phyloP scores from a whole-genome alignment of 2,797 vertebrate genomes.

The Steatocranus sp. region DNA sequence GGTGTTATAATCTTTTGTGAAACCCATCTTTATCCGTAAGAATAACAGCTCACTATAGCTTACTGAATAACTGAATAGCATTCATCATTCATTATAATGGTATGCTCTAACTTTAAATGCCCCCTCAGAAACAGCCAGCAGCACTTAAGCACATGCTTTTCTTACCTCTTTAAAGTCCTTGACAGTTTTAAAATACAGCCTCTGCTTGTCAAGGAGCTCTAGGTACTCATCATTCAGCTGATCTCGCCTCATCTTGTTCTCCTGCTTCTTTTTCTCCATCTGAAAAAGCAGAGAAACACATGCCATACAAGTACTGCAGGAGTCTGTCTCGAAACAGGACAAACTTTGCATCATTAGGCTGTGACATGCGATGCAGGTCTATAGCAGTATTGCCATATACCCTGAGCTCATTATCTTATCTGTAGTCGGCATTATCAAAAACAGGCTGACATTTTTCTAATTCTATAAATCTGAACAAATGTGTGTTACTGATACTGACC shows the following conservation, averaged over 20 bases:
- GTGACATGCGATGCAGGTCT: not conserved
- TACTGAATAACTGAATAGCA: not conserved
- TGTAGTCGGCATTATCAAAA: not conserved
- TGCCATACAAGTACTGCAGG: not conserved
- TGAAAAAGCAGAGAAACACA: slow-evolving; percentile 34
- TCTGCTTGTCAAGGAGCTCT: slow-evolving; percentile 93
- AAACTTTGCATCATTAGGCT: not conserved
- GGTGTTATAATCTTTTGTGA: not conserved
- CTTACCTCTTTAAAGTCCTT: slow-evolving; percentile 98
- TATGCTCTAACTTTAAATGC: not conserved
- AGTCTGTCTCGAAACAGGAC: not conserved
- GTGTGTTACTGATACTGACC: not conserved
- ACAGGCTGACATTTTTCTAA: not conserved
- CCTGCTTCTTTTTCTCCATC: slow-evolving; percentile 99
- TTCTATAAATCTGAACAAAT: not conserved
- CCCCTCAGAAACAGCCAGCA: not conserved
- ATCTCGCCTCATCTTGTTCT: slow-evolving; percentile 98
- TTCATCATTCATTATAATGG: not conserved
- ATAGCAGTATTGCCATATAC: fast-evolving
- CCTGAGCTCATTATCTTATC: not conserved
- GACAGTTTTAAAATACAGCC: slow-evolving; percentile 97
- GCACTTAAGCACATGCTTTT: not conserved
- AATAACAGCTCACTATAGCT: not conserved
- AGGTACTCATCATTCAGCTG: slow-evolving; percentile 96
- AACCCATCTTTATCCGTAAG: not conserved